Evolutionary conservation across 2,888 invertebrate genomes (phyloP), one percentile per base, ranked within the genome.

Genomic region (Drosophila maculinotata): DNA sequence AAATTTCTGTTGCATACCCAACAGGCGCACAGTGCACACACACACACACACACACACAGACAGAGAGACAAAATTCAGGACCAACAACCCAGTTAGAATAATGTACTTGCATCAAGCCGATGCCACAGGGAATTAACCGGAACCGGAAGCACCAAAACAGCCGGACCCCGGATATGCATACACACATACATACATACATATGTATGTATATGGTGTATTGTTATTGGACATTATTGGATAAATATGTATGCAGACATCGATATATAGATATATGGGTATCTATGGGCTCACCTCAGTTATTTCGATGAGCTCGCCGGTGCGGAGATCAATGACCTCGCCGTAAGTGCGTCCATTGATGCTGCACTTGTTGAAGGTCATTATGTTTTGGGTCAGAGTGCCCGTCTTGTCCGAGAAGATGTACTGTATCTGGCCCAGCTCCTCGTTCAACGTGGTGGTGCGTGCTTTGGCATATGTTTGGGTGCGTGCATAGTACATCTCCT

Each of bases 351-450:
- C 98, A 76, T 95, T 96, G 79, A 99, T 98, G 69, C 99, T 97
- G 92, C 99, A 99, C 93, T 99, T 99, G 92, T 99, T 99, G 92
- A 99, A 99, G 57, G 98, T 97, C 99, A 99, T 99, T 83, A 99
- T 98, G 92, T 99, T 99, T 93, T 99, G 98, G 25, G 99, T 99
- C 59, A 99, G 93, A 10, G 99, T 99, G 85, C 99, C 99, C 69
- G 99, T 99, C 93, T 99, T 99, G 92, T 99, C 99, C 47, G 98
- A 98, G 93, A 99, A 99, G 90, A 99, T 96, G 92, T 99, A 99
- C 92, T 99, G 98, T 89, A 99, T 99, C 93, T 99, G 98, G 79
- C 99, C 98, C 77, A 99, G 94, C 93, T 99, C 99, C 92, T 99
- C 99, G 92, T 99, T 99, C 58, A 99, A 94, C 26, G 99, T 99